Percentiles rank a stretch among this genome's conserved stretches.
Evolutionary conservation across 1,140 invertebrate genomes (phyloP).

Genomic region (Brachionus koreanus): DNA sequence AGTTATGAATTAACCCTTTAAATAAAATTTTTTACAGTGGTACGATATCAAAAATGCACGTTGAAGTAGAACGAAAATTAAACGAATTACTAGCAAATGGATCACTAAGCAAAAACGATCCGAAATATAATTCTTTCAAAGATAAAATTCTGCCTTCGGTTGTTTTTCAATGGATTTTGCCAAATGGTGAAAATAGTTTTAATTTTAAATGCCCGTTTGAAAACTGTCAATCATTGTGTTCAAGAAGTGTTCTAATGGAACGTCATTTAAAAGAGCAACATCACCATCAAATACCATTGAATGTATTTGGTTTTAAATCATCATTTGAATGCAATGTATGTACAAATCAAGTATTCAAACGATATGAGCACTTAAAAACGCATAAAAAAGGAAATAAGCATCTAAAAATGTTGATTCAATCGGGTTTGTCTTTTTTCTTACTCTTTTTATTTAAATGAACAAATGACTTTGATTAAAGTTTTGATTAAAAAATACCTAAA

Average conservation of each 20-base stretch:
- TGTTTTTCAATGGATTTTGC: neutral
- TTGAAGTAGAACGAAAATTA: neutral
- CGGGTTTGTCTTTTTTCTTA: no score
- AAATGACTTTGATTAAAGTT: no score
- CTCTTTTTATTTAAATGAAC: no score
- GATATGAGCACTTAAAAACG: no score
- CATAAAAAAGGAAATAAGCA: no score
- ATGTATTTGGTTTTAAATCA: neutral
- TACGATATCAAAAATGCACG: neutral
- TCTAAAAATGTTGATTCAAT: no score
- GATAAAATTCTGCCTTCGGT: neutral
- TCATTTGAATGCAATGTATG: no score
- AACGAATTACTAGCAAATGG: neutral
- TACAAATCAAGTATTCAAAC: no score
- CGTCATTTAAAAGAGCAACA: neutral
- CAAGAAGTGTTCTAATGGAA: neutral
- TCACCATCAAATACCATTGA: neutral
- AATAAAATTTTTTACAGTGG: no score
- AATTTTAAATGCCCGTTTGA: neutral
- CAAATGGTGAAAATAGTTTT: neutral
- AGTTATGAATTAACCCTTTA: no score
- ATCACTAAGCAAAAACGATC: neutral
- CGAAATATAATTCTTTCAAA: neutral
- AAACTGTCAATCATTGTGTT: neutral
- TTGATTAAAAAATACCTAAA: no score